Base-by-base conservation (phyloP, 1,140 invertebrate species). In the Drosophila nasuta region DNA sequence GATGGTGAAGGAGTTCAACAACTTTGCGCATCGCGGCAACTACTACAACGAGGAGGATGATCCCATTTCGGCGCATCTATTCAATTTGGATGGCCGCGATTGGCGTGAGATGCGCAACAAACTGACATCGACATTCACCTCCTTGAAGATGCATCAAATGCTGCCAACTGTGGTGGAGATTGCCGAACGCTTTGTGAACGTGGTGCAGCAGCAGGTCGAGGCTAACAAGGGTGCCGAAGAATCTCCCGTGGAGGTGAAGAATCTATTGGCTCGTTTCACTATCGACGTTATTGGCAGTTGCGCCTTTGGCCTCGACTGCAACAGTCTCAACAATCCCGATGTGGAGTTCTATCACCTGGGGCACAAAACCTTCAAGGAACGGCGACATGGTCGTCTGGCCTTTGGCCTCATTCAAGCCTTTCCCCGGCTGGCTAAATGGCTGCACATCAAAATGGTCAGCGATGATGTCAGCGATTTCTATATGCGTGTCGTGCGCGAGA, bases 231-330 rank as follows among this genome's bases (percentile, higher is more conserved):
- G 5, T 5, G 28, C 17, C 0, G 57, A 46, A 4, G 75, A 74
- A n/a, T 67, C 66, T 0, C 65, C 75, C 0, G 35, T 85, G 35
- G 81, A 90, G 43, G 74, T 90, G 2, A 93, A 93, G 52, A 93
- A 94, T 7, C 20, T 94, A 0, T 85, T 93, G 25, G 93, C 92
- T 0, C 93, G 92, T 15, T 95, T 94, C 63, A 93, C 94, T 0
- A 95, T 95, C 20, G 95, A 96, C 74, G 91, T 95, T 1, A 95
- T 96, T 25, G 94, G 93, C 1, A 93, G 91, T 4, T 94, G 93
- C 51, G 94, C 93, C 5, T 96, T 95, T 75, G 95, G 95, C 10
- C 75, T 95, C 5, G 87, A 94, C 1, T 93, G 93, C 2, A 93
- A 95, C 67, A 94, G 94, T 1, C 81, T 95, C 10, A 91, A 93